Conservation (phyloP, 2,797 vertebrate genomes). For the Carapus acus region DNA sequence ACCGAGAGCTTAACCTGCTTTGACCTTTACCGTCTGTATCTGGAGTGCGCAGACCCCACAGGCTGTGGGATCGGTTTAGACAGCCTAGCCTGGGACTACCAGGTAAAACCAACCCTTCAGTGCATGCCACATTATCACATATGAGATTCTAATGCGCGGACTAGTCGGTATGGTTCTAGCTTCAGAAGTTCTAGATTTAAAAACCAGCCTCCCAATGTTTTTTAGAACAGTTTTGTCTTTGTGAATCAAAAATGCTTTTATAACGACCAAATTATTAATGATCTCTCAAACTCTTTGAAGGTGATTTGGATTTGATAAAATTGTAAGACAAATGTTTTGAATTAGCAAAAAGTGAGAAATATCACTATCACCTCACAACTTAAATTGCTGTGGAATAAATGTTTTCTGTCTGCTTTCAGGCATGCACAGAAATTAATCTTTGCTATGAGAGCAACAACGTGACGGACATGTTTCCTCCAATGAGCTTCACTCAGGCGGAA, state of each 20-base stretch:
- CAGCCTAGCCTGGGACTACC: constrained; percentile 93
- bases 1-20: constrained; percentile 72
- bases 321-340: too few species aligned
- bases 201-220: too few species aligned
- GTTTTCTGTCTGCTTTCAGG: constrained; percentile 74
- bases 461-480: constrained; percentile 86
- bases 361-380: neutral
- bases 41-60: constrained; percentile 84
- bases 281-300: too few species aligned
- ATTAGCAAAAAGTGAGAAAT: too few species aligned
- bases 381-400: neutral
- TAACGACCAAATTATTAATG: too few species aligned
- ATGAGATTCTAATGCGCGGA: too few species aligned
- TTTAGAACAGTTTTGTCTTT: too few species aligned
- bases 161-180: too few species aligned
- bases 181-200: too few species aligned
- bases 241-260: too few species aligned
- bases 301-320: too few species aligned
- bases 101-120: constrained; percentile 66
- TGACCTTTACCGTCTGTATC: constrained; percentile 76
- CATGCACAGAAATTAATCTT: constrained; percentile 87
- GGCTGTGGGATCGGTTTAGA: constrained; percentile 79
- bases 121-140: neutral
- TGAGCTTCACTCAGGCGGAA: constrained; percentile 74
- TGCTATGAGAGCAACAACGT: constrained; percentile 84